These are phyloP conservation scores for Telmatochromis sp. DNA, from an alignment of 2,113 vertebrate genomes.

Conservation along the genomic window DNA sequence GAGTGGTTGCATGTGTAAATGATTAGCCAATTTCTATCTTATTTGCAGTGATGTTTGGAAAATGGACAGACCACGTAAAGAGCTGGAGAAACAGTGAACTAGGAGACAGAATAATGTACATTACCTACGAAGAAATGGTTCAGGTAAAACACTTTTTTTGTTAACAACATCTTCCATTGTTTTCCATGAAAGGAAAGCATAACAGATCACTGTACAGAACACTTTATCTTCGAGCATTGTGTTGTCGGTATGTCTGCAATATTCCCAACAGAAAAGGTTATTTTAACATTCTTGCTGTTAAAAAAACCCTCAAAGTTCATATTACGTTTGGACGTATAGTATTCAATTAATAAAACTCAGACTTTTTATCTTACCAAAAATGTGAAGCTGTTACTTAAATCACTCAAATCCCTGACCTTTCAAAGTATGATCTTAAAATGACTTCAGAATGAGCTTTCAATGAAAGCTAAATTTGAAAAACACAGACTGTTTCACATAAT, in stretches of 20 bases:
- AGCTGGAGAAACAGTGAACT: constrained; percentile 63
- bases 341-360: not conserved
- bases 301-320: fast-evolving
- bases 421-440: not conserved
- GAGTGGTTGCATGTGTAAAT: not conserved
- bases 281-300: not conserved
- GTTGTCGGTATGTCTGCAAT: not conserved
- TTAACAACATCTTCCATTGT: not conserved
- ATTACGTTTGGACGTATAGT: not conserved
- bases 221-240: not conserved
- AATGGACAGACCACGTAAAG: constrained; percentile 75
- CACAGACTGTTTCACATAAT: not conserved
- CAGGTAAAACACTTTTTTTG: constrained; percentile 41
- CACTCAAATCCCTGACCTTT: not conserved
- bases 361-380: not conserved
- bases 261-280: not conserved
- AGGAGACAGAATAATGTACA: constrained; percentile 64
- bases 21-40: not conserved
- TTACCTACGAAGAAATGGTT: constrained; percentile 74
- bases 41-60: constrained; percentile 69
- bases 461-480: not conserved
- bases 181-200: not conserved
- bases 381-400: not conserved
- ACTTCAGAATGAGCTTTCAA: not conserved
- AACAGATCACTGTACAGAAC: not conserved